Base-by-base conservation (phyloP, 2,888 invertebrate genomes). In the Hipparchia sbordonii region DNA sequence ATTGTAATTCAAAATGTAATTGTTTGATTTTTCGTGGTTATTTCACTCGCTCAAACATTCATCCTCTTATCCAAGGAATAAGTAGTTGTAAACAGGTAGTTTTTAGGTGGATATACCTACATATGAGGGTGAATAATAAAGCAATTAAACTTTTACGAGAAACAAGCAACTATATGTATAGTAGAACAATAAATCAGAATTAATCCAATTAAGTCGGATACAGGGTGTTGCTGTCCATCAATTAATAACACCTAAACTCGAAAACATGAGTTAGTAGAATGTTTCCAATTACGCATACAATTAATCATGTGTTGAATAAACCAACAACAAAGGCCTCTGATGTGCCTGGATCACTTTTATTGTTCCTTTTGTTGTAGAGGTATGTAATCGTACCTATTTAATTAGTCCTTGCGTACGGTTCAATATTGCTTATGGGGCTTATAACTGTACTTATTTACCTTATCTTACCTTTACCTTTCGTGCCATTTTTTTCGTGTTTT, bases 241-340 rank as follows among this genome's bases (percentile, higher is more conserved):
- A 70, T 70, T 72, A 52, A 74, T 72, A 67, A 23, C 67, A 68
- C 57, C 62, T 23, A 57, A 62, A 60, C 74, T 62, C 62, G n/a
- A 51, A 61, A 52, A 13, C 67, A 67, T 61, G 71, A 67, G 65
- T 66, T 74, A 69, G 61, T n/a, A 45, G n/a, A 72, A 74, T 72
- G 74, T 74, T 76, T 67, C 63, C 74, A 56, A 71, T 70, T 63
- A 67, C 57, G 70, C 59, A 67, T 65, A 60, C 70, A 74, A 76
- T 76, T 74, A 76, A 74, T 74, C 76, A 71, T 71, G 60, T 63
- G 65, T 65, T 63, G 61, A 52, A 59, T 57, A 48, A 60, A 33
- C 48, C 45, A 33, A 23, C 33, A 48, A 72, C 66, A 74, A 72
- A 70, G 67, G 67, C 45, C 4, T 66, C 62, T 13, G 9, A 74